Evolutionary conservation across 2,888 invertebrate species (phyloP), one percentile per base, ranked within the genome.

Genomic region (Coremacera marginata): DNA sequence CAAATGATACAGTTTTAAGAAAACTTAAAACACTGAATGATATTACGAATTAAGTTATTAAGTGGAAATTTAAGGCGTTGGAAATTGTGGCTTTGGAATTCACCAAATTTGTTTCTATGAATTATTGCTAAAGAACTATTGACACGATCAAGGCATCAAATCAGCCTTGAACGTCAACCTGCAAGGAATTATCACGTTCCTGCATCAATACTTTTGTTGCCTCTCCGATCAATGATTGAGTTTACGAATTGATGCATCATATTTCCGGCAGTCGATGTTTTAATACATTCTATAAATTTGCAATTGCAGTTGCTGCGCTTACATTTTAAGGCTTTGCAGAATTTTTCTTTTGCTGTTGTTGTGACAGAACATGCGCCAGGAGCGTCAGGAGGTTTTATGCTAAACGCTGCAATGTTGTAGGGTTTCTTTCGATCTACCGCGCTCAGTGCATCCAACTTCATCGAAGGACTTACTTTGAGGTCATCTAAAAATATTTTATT

Each of bases 161-260:
- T 52, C n/a, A 2, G 55, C 55, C 5, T n/a, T 7, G 19, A 55
- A 9, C 55, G 8, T n/a, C 19, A 19, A 55, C 7, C 55, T 3
- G 2, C 2, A n/a, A 19, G 1, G 8, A 2, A 55, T 1, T 19
- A 85, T 85, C 80, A 84, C 37, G 73, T 22, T 25, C 76, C 34
- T 60, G 70, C 63, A 25, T 79, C 19, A 27, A 70, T 70, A 37
- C 81, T 84, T 76, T 83, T 84, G 5, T 19, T 55, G 19, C 79
- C 70, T 14, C 79, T 82, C 76, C 81, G 82, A 62, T 84, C 82
- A 8, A 82, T 72, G 31, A 83, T 75, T 25, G 70, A 82, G 25
- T 81, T 78, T 25, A 85, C 51, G 74, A 83, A 82, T 68, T 80
- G 77, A 63, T 85, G 82, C 76, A 85, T 79, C 52, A 81, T 78